phyloP scores from a whole-genome alignment of 2,888 invertebrate species.

The Tachina grossa region DNA sequence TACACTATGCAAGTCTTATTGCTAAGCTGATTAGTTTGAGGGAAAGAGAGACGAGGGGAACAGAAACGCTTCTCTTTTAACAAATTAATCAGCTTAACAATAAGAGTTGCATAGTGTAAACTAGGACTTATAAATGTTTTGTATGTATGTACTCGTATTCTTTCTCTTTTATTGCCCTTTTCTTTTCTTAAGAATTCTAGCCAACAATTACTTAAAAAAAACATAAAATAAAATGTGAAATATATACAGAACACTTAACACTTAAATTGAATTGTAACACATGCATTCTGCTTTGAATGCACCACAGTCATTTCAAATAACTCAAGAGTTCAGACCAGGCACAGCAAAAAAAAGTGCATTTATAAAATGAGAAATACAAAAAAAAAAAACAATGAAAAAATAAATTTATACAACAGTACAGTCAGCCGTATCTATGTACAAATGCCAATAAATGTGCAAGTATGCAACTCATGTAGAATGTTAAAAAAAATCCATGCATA shows the following conservation, averaged over 20 bases:
- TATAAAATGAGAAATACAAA: constrained; percentile 21
- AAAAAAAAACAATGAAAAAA: constrained; percentile 15
- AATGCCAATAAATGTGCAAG: not conserved
- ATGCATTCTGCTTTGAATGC: constrained; percentile 44
- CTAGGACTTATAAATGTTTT: no score
- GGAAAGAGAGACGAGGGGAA: no score
- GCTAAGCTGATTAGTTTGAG: no score
- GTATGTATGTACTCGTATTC: not conserved
- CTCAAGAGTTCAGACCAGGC: constrained; percentile 43
- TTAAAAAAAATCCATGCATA: not conserved
- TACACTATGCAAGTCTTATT: no score
- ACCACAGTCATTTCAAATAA: constrained; percentile 34
- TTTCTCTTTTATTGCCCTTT: constrained; percentile 23
- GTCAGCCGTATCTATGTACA: constrained; percentile 15
- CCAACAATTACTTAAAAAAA: constrained; percentile 48
- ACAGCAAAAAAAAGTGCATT: constrained; percentile 23
- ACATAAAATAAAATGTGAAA: constrained; percentile 5
- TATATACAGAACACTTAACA: constrained; percentile 49
- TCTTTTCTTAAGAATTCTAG: constrained; percentile 20
- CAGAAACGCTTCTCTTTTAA: no score
- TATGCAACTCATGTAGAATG: constrained; percentile 30
- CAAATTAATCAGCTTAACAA: no score
- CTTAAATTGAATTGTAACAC: constrained; percentile 59
- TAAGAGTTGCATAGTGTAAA: no score
- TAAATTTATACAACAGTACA: constrained; percentile 26